A percentile compares a stretch with the other conserved stretches of the same genome.
Conservation (phyloP, 2,113 vertebrate species). For the Sporophila hypoxantha region DNA sequence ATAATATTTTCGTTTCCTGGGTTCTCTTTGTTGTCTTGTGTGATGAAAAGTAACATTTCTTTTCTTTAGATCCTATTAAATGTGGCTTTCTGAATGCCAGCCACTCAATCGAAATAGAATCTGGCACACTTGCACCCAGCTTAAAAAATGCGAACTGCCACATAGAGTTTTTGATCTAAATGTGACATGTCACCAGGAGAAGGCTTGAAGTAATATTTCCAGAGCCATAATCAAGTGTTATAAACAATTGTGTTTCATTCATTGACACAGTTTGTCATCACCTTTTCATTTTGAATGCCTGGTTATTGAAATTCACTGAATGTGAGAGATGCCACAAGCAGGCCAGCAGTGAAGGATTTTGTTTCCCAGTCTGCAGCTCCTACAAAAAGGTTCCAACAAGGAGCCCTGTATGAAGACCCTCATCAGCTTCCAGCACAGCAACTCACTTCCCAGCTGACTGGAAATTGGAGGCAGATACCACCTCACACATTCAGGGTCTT, state of each 20-base stretch:
- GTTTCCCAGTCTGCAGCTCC: neutral
- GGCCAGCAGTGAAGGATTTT: neutral
- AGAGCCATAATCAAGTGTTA: slow-evolving; percentile 26
- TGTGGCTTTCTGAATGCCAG: slow-evolving; percentile 65
- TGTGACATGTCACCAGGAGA: slow-evolving; percentile 61
- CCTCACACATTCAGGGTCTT: neutral
- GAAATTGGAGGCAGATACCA: neutral
- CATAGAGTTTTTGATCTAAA: slow-evolving; percentile 66
- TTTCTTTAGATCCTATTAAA: slow-evolving; percentile 79
- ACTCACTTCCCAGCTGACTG: neutral
- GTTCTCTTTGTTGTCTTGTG: slow-evolving; percentile 79
- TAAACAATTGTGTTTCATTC: slow-evolving; percentile 52
- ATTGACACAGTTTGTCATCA: slow-evolving; percentile 57
- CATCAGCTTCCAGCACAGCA: neutral
- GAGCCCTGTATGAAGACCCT: neutral
- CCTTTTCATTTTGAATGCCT: slow-evolving; percentile 27
- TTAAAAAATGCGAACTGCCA: slow-evolving; percentile 67
- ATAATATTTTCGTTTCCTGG: slow-evolving; percentile 82
- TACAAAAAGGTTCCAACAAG: neutral
- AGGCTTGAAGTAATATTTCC: slow-evolving; percentile 41
- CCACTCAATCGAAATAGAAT: slow-evolving; percentile 68
- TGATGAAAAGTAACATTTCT: slow-evolving; percentile 84
- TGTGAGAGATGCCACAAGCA: slow-evolving; percentile 9
- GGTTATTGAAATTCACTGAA: slow-evolving; percentile 35
- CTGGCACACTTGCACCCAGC: slow-evolving; percentile 61